These are phyloP conservation scores for Trichoplusia ni DNA, from an alignment of 1,140 invertebrate species.

Conservation along the genomic window DNA sequence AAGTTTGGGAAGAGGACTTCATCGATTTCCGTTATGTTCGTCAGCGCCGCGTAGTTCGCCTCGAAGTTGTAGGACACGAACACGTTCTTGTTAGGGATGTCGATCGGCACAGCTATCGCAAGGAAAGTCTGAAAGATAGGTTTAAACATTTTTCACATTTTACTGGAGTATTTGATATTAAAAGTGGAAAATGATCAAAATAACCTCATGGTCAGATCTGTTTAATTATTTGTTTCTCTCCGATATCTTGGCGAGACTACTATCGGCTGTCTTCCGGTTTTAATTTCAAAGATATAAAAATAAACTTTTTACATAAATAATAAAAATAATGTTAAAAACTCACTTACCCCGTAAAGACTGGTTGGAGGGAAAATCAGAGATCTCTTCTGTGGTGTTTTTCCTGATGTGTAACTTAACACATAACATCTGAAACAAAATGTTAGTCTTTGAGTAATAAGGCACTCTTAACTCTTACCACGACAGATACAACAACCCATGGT, in stretches of 20 bases:
- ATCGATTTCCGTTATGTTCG: constrained; percentile 72
- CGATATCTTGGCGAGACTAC: no score
- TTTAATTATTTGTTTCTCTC: no score
- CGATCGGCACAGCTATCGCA: constrained; percentile 87
- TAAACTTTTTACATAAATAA: not conserved
- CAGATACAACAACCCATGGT: no score
- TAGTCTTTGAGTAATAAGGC: no score
- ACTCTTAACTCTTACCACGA: no score
- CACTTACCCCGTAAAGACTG: constrained; percentile 59
- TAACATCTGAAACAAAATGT: constrained; percentile 10
- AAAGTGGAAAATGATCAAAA: no score
- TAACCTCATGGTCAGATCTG: no score
- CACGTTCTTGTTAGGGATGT: constrained; percentile 86
- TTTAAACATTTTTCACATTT: no score
- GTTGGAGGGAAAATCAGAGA: constrained; percentile 51
- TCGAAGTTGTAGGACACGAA: constrained; percentile 90
- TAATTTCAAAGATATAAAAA: not conserved
- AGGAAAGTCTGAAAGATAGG: constrained; percentile 83
- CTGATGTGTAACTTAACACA: not conserved
- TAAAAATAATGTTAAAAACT: not conserved
- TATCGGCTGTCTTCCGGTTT: no score
- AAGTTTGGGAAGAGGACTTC: constrained; percentile 72
- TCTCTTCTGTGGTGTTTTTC: constrained; percentile 38
- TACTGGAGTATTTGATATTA: no score
- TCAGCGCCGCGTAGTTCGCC: constrained; percentile 84